Evolutionary conservation across 2,113 vertebrate genomes (phyloP), one percentile per base, ranked within the genome.

Genomic region (Rana temporaria): DNA sequence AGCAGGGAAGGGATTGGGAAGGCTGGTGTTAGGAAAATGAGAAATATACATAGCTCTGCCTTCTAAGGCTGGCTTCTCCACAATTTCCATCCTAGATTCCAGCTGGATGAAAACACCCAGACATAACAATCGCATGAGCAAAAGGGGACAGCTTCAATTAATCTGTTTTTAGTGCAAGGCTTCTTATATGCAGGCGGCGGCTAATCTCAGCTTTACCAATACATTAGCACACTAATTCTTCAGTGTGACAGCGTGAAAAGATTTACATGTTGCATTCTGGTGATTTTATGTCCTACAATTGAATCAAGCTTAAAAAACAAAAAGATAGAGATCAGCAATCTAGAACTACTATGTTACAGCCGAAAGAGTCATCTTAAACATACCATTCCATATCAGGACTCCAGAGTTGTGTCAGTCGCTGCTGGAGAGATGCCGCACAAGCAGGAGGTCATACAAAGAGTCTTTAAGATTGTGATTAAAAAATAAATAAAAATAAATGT

Each of bases 321-420:
- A 12, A 57, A 74, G 18, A 56, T n/a, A 78, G 16, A 55, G 55
- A 65, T 20, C 48, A 16, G 38, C 30, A 38, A 69, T 34, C 19
- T 57, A 78, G 14, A 20, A 60, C 19, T 63, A 74, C 48, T 16
- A 48, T 48, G 17, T 66, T 65, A 68, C 24, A 83, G 52, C 26
- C 20, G 15, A 76, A 76, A 68, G 20, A 83, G 63, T 55, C 72
- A 83, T 76, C 55, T 83, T 26, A 48, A 66, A 83, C 81, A 67
- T 86, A 88, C 87, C 87, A 88, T 87, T 55, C 8, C 11, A 56
- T 83, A 32, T 65, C 0, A 77, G 78, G 66, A 38, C 82, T 85
- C 86, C 77, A 0, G 82, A 73, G 82, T 82, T 66, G 81, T 71
- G 6, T 65, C 85, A 20, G 42, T 79, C 69, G 73, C 24, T 6